Base-by-base conservation (phyloP, 2,113 vertebrate genomes). In the Oryctolagus cuniculus region DNA sequence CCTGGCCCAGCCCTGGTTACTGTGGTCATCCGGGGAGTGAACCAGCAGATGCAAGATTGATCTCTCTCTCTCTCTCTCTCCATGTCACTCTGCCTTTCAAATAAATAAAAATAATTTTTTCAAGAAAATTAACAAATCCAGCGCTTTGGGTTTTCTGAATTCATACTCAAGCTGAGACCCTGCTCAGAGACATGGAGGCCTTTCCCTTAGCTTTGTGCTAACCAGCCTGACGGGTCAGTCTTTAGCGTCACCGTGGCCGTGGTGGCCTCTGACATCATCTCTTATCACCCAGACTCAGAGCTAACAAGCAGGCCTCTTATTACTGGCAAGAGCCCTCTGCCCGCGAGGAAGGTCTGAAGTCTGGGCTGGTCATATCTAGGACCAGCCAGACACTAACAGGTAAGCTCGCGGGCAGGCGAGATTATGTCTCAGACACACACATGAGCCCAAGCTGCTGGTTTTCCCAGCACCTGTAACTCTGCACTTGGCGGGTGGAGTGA, bases 341-440 rank as follows among this genome's bases (percentile, higher is more conserved):
- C 55, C 44, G 17, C 73, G 49, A 88, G 94, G 84, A 72, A 44
- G 25, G 67, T 53, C 51, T 90, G 92, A 92, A 55, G 79, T 90
- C 21, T 10, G 61, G 55, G n/a, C 66, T 51, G 53, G 38, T 55
- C 34, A 66, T 58, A n/a, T 51, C 53, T 53, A 70, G 36, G 21
- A 27, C 36, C n/a, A 70, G 64, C 74, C 24, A 81, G 66, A 83
- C 58, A 81, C 22, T 27, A 38, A 75, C 15, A 61, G 29, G 44
- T 10, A 19, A 67, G 24, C 66, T 90, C 51, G 80, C 87, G 72
- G 61, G 16, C 2, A 0, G 22, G 7, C 29, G 64, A 92, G 69
- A 34, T 34, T 22, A 21, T 66, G 12, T 81, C 55, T 95, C 69
- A 49, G 29, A 93, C 64, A 80, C 4, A 78, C 29, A 85, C 11